Evolutionary conservation across 2,888 invertebrate species (phyloP), one percentile per base, ranked within the genome.

Genomic region (Hyposoter didymator): DNA sequence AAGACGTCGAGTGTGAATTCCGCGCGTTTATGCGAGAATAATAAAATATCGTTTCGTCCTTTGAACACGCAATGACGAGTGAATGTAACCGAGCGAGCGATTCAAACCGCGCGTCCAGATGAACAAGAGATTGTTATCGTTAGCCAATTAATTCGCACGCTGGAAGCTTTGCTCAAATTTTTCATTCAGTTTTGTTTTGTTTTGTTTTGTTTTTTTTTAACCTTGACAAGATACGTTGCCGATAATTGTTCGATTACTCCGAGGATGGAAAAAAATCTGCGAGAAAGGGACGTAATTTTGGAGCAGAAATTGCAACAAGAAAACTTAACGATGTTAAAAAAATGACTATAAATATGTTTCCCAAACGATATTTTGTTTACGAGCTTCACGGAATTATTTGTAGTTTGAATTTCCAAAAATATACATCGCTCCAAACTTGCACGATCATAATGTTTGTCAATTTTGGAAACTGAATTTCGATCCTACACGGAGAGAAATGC

Each of bases 11-110:
- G 74, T 2, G 74, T 2, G 69, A 69, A 87, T 87, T 84, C 28
- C 28, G 79, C 82, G 79, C 74, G 17, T 87, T 85, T 84, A 82
- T 85, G 84, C 85, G 85, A 87, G 73, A 69, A 88, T 87, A 81
- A 82, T n/a, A 88, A 35, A 6, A 35, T 35, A 35, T 82, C 82
- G 81, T 59, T 80, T 79, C 82, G 87, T 88, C 85, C 87, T 88
- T 85, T 67, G 76, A 74, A 69, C 66, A 83, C 52, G 32, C 74
- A 52, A 49, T 52, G 49, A 74, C 64, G 72, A 59, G 78, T 85
- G 84, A 82, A 83, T 85, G 82, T 82, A 78, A 73, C 55, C 85
- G 82, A 79, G 78, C 47, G 78, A 78, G 69, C n/a, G 74, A 86
- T 84, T 74, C 73, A 69, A 76, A 67, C 47, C 72, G 22, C 72